Evolutionary conservation across 1,140 invertebrate species (phyloP).

Genomic region (Drosophila sp.): DNA sequence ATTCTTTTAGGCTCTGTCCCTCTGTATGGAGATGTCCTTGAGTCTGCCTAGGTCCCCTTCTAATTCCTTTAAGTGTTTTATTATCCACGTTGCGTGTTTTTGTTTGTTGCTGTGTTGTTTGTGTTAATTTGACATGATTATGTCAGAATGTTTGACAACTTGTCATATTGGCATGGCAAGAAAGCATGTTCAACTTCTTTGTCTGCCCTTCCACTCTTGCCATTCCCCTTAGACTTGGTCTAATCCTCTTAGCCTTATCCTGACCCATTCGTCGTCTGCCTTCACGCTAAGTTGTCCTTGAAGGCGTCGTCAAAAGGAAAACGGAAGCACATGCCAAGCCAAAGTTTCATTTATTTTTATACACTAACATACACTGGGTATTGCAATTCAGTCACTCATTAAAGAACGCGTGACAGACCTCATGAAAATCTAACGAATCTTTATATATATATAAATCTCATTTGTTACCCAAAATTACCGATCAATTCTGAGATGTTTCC

Average conservation of each 20-base stretch:
- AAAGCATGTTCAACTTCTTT: conserved; percentile 11
- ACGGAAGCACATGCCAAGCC: conserved; percentile 65
- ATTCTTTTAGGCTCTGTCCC: background rate
- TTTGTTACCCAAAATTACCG: no score
- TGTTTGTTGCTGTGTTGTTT: conserved; percentile 46
- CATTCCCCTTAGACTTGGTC: background rate
- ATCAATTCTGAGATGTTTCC: no score
- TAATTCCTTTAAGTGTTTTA: conserved; percentile 76
- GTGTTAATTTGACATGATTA: conserved; percentile 83
- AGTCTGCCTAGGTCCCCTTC: conserved; percentile 25
- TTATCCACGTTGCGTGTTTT: conserved; percentile 49
- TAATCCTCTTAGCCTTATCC: background rate
- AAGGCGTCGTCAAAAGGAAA: conserved; percentile 22
- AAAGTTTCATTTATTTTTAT: conserved; percentile 29
- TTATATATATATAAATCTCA: no score
- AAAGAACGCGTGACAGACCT: background rate
- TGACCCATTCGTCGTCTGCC: background rate
- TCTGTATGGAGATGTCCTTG: conserved; percentile 36
- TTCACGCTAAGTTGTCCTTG: conserved; percentile 28
- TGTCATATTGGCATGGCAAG: conserved; percentile 63
- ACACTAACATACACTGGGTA: background rate
- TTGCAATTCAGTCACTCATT: background rate
- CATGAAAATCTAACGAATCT: no score
- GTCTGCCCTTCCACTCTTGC: background rate
- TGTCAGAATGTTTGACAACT: conserved; percentile 80